Conservation (phyloP, 1,140 invertebrate species). For the Formica exsecta region DNA sequence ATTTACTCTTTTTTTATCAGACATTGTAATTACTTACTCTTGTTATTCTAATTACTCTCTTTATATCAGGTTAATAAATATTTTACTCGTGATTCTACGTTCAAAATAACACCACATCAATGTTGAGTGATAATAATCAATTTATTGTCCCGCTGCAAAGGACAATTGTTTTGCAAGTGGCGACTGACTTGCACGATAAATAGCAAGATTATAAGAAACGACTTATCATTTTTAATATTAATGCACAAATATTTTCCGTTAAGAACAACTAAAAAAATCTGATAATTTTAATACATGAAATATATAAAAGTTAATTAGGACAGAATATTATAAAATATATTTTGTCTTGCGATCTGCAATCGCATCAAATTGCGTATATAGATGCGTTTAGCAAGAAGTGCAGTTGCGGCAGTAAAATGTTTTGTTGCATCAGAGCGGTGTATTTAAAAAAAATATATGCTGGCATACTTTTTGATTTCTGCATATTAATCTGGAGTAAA, state of each 20-base stretch:
- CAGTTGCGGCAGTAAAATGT: background rate
- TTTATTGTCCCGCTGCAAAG: background rate
- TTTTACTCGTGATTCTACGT: background rate
- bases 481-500: background rate
- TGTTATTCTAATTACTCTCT: background rate
- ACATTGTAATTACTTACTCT: background rate
- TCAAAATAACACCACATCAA: background rate
- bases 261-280: background rate
- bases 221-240: background rate
- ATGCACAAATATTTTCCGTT: background rate
- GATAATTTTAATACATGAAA: background rate
- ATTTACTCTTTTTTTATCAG: background rate
- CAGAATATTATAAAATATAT: background rate
- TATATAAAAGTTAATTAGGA: background rate
- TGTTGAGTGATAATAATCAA: background rate
- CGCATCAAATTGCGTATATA: background rate
- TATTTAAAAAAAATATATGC: background rate
- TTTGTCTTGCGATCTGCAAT: background rate
- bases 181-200: background rate
- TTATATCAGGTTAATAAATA: background rate
- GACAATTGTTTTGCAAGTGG: background rate
- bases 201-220: background rate
- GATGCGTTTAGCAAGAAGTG: conserved; percentile 1
- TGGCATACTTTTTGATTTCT: background rate
- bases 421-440: background rate